phyloP scores from a whole-genome alignment of 2,888 invertebrate species.

The Drosophila incognita region DNA sequence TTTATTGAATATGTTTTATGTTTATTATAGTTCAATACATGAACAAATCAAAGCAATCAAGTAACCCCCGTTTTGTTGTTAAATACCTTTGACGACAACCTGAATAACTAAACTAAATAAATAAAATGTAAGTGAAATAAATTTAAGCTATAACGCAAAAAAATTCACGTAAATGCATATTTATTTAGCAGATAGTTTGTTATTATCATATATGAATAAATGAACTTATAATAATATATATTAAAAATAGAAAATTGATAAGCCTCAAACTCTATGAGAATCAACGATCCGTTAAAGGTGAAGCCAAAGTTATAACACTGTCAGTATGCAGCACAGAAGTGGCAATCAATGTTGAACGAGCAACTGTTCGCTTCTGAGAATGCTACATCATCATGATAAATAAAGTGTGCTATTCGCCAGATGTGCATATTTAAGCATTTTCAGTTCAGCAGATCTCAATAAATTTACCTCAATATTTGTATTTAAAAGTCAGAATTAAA shows the following conservation, averaged over 20 bases:
- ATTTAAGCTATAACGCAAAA: not conserved
- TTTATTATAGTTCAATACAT: not conserved
- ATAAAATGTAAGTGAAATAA: not conserved
- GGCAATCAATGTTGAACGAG: constrained; percentile 35
- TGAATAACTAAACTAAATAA: too few relatives aligned
- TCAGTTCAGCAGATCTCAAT: constrained; percentile 34
- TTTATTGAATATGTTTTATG: not conserved
- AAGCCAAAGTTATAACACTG: constrained; percentile 52
- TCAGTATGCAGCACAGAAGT: constrained; percentile 41
- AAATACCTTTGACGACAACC: too few relatives aligned
- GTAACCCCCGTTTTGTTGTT: not conserved
- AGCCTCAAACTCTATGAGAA: not conserved
- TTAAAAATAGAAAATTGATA: not conserved
- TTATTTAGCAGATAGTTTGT: not conserved
- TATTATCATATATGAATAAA: too few relatives aligned
- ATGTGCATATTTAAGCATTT: constrained; percentile 44
- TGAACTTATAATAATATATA: not conserved
- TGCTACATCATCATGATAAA: constrained; percentile 49
- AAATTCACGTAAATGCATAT: not conserved
- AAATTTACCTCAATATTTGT: constrained; percentile 2
- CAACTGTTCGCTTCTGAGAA: constrained; percentile 8
- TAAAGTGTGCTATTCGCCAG: constrained; percentile 5
- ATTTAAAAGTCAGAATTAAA: constrained; percentile 24
- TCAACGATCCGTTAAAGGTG: constrained; percentile 32
- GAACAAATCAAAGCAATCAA: not conserved